Percentiles rank a stretch among this genome's conserved stretches.
Evolutionary conservation across 1,140 invertebrate species (phyloP).

Genomic region (Lysiphlebus fabarum): DNA sequence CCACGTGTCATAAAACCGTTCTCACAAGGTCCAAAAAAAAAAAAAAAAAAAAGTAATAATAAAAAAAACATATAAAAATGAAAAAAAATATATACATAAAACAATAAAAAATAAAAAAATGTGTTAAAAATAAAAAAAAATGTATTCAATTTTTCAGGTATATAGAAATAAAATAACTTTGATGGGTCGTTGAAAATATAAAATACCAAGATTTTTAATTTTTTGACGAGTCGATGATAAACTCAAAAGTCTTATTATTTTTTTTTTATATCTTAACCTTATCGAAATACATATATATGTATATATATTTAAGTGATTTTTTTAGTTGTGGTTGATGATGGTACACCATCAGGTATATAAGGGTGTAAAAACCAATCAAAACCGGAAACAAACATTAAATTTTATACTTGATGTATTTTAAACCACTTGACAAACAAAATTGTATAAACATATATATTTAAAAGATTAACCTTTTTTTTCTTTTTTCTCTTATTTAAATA

Average conservation of each 20-base stretch:
- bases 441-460: too few species aligned
- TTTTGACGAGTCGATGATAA: slow-evolving; percentile 6
- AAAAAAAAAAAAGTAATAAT: background rate
- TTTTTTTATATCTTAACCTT: background rate
- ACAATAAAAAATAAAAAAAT: background rate
- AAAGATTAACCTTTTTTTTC: too few species aligned
- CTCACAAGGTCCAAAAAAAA: slow-evolving; percentile 20
- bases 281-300: background rate
- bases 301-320: too few species aligned
- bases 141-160: too few species aligned
- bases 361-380: background rate
- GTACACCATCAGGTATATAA: too few species aligned
- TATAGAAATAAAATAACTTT: too few species aligned
- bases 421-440: too few species aligned
- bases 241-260: slow-evolving; percentile 4
- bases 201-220: background rate
- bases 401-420: background rate
- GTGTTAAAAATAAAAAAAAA: background rate
- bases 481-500: too few species aligned
- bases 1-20: slow-evolving; percentile 19
- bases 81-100: background rate
- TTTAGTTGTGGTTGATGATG: too few species aligned
- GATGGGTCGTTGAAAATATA: background rate
- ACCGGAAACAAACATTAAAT: slow-evolving; percentile 12
- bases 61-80: too few species aligned